Evolutionary conservation across 2,888 invertebrate genomes (phyloP).

Genomic region (Mimumesa dahlbomi): DNA sequence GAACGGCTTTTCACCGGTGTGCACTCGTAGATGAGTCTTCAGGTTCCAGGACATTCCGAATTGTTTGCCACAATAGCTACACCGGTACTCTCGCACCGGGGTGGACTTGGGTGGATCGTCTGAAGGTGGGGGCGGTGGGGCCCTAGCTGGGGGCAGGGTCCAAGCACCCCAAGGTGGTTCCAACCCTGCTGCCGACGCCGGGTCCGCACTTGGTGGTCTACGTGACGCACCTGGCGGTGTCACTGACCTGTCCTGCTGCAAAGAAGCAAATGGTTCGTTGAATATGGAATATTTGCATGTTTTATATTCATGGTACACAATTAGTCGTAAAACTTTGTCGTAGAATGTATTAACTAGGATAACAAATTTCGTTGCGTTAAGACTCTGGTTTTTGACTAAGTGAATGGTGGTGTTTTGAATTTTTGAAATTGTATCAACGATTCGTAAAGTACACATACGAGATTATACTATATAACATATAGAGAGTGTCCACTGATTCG

Average conservation of each 20-base stretch:
- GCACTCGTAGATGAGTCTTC: slow-evolving; percentile 93
- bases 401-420: too few species aligned
- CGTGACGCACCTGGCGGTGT: slow-evolving; percentile 77
- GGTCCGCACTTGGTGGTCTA: slow-evolving; percentile 77
- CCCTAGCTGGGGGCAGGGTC: slow-evolving; percentile 82
- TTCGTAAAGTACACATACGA: too few species aligned
- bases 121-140: slow-evolving; percentile 82
- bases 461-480: too few species aligned
- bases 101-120: slow-evolving; percentile 83
- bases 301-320: too few species aligned
- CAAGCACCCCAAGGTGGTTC: slow-evolving; percentile 78
- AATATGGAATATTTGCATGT: too few species aligned
- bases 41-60: slow-evolving; percentile 97
- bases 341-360: too few species aligned
- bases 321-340: too few species aligned
- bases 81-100: slow-evolving; percentile 92
- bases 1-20: slow-evolving; percentile 94
- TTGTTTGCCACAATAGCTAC: slow-evolving; percentile 94
- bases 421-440: too few species aligned
- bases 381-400: too few species aligned
- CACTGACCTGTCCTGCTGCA: slow-evolving; percentile 76
- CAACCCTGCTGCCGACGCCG: slow-evolving; percentile 71
- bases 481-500: too few species aligned
- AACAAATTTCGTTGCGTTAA: too few species aligned
- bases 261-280: too few species aligned